Base-by-base conservation (phyloP, 2,113 vertebrate genomes). In the Climacteris rufus region DNA sequence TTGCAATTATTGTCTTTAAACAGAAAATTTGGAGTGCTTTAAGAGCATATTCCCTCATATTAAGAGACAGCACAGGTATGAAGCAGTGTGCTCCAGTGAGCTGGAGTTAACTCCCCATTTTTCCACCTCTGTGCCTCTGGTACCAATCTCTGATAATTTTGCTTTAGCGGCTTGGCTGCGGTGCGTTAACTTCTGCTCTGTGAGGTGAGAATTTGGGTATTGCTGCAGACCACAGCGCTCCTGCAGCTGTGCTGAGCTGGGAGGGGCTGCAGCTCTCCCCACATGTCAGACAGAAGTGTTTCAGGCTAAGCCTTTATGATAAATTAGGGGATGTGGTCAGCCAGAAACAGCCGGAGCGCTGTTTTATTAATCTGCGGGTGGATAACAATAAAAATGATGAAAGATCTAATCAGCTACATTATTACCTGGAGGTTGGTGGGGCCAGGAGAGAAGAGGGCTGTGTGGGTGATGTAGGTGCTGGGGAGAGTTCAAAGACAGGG, bases 361-460 rank as follows among this genome's bases (percentile, higher is more conserved):
- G 79, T 95, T 97, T 97, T 96, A 97, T 97, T 95, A 97, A 93
- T 95, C 94, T 93, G 89, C 92, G 13, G 93, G 91, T 96, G 91
- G 94, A 92, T 96, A 97, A 96, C 94, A 96, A 95, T 95, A 96
- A 96, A 96, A 96, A 95, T 96, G 94, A 96, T 96, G 94, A 93
- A 96, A 96, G 93, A 94, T 79, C 94, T 96, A 96, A 96, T 97
- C 94, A 97, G 60, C 69, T 89, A 66, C 50, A 40, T 94, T 95
- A 95, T 95, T 94, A 96, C 64, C 84, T 91, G 50, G 83, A 90
- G 85, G 82, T 53, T 96, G 91, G 76, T 63, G 76, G 68, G 83
- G 54, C 80, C 54, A 80, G 69, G 64, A 89, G 50, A 37, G 30
- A 68, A 82, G 28, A 91, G 59, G 83, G 85, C 33, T 88, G 64